Evolutionary conservation across 2,113 vertebrate genomes (phyloP).

Genomic region (Cottus gobio): DNA sequence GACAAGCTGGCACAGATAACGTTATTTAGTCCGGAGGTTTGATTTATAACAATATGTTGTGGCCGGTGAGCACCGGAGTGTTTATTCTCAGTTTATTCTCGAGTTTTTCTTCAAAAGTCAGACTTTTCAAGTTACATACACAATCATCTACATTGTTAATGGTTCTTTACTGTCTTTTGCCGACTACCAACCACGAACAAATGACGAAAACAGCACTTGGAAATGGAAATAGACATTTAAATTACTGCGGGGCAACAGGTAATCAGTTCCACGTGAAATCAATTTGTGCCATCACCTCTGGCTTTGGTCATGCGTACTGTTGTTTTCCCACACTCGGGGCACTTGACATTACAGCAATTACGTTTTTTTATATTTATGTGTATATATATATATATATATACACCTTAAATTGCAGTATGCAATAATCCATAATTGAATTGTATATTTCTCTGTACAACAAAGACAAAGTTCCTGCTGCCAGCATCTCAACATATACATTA

Average conservation of each 20-base stretch:
- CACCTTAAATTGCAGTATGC: background rate
- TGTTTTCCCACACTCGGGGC: background rate
- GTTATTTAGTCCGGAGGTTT: too few relatives aligned
- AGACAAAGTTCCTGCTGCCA: background rate
- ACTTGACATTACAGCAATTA: too few relatives aligned
- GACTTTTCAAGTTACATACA: background rate
- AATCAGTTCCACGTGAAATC: too few relatives aligned
- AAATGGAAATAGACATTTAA: too few relatives aligned
- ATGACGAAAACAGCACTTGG: too few relatives aligned
- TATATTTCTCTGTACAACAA: background rate
- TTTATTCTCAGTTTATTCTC: too few relatives aligned
- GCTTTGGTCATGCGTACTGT: background rate
- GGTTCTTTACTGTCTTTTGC: background rate
- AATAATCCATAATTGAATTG: background rate
- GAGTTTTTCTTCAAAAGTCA: background rate
- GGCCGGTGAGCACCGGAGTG: too few relatives aligned
- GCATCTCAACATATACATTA: background rate
- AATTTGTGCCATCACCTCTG: background rate
- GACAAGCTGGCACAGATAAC: too few relatives aligned
- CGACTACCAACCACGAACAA: background rate
- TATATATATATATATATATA: background rate
- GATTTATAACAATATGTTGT: too few relatives aligned
- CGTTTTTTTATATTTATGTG: too few relatives aligned
- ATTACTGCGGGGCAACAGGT: too few relatives aligned
- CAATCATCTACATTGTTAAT: background rate